Evolutionary conservation across 2,113 vertebrate genomes (phyloP).

Genomic region (Nestor notabilis): DNA sequence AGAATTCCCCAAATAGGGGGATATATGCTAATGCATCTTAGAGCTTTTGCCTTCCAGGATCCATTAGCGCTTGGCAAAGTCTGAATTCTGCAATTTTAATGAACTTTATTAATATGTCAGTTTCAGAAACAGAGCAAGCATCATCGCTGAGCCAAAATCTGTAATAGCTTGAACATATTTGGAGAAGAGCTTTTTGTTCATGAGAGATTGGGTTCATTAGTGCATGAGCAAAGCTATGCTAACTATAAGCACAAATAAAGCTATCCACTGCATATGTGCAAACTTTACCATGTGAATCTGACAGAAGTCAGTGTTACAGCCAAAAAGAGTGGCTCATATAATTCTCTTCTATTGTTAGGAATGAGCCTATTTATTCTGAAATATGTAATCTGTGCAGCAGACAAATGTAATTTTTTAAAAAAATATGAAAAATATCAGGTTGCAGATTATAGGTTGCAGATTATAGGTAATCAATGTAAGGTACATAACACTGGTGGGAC

Average conservation of each 20-base stretch:
- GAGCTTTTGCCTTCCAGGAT: background rate
- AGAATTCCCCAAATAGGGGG: background rate
- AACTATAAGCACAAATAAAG: background rate
- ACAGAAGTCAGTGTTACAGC: background rate
- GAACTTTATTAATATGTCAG: background rate
- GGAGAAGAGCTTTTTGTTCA: background rate
- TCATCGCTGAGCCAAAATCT: background rate
- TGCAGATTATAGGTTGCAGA: background rate
- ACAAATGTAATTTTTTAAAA: background rate
- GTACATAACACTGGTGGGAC: background rate
- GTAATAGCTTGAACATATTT: background rate
- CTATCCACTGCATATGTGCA: background rate
- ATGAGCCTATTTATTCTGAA: background rate
- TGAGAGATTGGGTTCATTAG: background rate
- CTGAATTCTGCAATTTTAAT: constrained; percentile 23
- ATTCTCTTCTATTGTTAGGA: background rate
- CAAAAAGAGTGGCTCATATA: background rate
- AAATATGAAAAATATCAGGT: background rate
- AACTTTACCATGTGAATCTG: background rate
- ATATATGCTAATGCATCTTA: background rate
- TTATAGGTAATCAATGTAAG: background rate
- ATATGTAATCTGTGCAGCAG: background rate
- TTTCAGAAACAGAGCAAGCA: background rate
- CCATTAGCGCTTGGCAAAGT: constrained; percentile 5
- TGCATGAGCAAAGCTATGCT: background rate